Percentiles rank a stretch among this genome's conserved stretches.
These are phyloP conservation scores for Silurus glanis DNA, from an alignment of 2,113 vertebrate species.

Conservation along the genomic window DNA sequence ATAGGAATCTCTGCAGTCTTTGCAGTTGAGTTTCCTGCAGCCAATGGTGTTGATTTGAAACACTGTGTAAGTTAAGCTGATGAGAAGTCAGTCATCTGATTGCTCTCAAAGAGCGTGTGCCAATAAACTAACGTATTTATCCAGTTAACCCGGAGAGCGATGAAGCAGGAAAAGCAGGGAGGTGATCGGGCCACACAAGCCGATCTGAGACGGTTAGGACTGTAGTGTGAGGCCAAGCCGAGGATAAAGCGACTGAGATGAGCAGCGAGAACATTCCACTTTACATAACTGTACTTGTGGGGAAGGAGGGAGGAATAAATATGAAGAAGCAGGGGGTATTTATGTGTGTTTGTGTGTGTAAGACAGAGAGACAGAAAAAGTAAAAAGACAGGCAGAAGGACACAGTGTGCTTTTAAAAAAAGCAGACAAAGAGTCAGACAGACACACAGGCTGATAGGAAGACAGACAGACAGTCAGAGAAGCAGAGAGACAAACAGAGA, in stretches of 20 bases:
- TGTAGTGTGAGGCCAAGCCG: conserved; percentile 8
- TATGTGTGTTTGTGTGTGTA: too few relatives aligned
- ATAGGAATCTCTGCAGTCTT: neutral
- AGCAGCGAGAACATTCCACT: neutral
- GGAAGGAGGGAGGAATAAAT: neutral
- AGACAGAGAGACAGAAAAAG: neutral
- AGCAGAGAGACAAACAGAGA: neutral
- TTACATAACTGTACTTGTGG: neutral
- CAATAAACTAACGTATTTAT: conserved; percentile 65
- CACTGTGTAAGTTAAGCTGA: conserved; percentile 65
- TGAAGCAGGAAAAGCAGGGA: conserved; percentile 15
- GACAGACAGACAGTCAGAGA: neutral
- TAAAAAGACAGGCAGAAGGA: neutral
- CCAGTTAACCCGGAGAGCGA: conserved; percentile 54
- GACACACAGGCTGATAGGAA: neutral
- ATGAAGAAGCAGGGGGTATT: neutral
- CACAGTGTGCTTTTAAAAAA: neutral
- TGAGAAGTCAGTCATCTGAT: conserved; percentile 65
- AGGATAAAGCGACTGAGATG: conserved; percentile 9
- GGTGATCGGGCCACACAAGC: neutral
- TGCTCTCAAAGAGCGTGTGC: conserved; percentile 60
- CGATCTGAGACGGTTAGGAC: conserved; percentile 18
- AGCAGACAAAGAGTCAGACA: neutral
- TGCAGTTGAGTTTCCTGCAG: conserved; percentile 47
- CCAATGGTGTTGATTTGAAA: conserved; percentile 62